Conservation (phyloP, 2,797 vertebrate species). For the Enteromius afrohamiltoni region DNA sequence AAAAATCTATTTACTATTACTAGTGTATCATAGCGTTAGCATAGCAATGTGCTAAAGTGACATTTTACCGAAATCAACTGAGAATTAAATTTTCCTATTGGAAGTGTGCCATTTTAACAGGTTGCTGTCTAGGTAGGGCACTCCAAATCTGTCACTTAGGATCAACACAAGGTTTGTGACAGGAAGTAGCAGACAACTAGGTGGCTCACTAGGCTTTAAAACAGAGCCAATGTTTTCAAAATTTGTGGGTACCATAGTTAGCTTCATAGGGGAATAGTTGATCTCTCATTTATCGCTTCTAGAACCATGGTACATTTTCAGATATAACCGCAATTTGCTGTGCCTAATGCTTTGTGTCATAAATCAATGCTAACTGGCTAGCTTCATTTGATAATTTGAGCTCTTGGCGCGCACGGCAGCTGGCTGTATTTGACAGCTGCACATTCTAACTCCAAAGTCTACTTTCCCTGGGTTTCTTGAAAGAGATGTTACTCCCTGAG, state of each 20-base stretch:
- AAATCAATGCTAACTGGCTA: conserved; percentile 39
- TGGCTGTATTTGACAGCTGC: conserved; percentile 37
- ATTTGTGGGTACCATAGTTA: not conserved
- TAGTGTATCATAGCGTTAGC: not conserved
- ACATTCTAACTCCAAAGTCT: conserved; percentile 30
- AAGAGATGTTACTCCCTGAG: conserved; percentile 46
- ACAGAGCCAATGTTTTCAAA: not conserved
- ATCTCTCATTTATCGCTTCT: not conserved
- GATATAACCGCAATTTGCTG: not conserved
- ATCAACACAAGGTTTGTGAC: not conserved
- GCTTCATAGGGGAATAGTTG: not conserved
- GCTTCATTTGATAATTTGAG: conserved; percentile 11
- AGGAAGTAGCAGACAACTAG: not conserved
- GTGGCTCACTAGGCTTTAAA: not conserved
- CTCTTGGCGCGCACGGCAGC: not conserved
- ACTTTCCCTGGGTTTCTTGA: conserved; percentile 31
- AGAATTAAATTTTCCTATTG: not conserved
- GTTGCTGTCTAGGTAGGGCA: not conserved
- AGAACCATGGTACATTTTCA: not conserved
- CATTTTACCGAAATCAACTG: not conserved
- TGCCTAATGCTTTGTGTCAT: conserved; percentile 14
- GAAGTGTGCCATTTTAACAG: not conserved
- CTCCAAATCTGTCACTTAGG: conserved; percentile 10
- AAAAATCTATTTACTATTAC: not conserved
- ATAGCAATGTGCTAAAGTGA: not conserved